Percentiles rank a stretch among this genome's conserved stretches.
Conservation (phyloP, 1,140 invertebrate genomes). For the Heliconius himera region DNA sequence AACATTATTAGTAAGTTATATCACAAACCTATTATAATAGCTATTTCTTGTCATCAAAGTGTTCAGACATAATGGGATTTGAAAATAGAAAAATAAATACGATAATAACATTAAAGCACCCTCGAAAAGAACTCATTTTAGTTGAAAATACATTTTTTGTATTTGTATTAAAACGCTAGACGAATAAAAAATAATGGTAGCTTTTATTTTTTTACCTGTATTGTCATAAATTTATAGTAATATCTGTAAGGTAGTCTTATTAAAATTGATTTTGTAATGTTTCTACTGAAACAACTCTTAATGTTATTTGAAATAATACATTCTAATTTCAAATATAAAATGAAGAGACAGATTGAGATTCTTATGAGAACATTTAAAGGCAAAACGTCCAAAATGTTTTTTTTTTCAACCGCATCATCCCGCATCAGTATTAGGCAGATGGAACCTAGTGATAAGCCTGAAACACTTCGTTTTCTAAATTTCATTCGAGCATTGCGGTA, state of each 20-base stretch:
- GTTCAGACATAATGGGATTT: background rate
- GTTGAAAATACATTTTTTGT: background rate
- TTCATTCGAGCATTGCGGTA: too few species aligned
- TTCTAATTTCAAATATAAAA: too few species aligned
- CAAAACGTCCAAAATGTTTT: too few species aligned
- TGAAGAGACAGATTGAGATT: too few species aligned
- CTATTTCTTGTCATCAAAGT: constrained; percentile 4
- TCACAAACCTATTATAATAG: constrained; percentile 23
- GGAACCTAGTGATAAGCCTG: too few species aligned
- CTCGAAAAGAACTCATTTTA: background rate
- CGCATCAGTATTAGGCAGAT: too few species aligned
- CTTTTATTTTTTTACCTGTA: background rate
- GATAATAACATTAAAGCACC: background rate
- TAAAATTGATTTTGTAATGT: background rate
- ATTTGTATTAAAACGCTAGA: background rate
- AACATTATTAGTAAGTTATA: constrained; percentile 43
- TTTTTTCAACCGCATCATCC: too few species aligned
- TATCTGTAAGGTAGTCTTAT: background rate
- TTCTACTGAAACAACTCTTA: too few species aligned
- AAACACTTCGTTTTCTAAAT: too few species aligned
- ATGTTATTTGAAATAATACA: too few species aligned
- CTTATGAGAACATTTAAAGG: too few species aligned
- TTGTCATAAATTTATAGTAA: background rate
- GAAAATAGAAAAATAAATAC: background rate
- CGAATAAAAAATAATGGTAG: background rate